phyloP scores from a whole-genome alignment of 2,888 invertebrate species.

The Conchocele bisecta region DNA sequence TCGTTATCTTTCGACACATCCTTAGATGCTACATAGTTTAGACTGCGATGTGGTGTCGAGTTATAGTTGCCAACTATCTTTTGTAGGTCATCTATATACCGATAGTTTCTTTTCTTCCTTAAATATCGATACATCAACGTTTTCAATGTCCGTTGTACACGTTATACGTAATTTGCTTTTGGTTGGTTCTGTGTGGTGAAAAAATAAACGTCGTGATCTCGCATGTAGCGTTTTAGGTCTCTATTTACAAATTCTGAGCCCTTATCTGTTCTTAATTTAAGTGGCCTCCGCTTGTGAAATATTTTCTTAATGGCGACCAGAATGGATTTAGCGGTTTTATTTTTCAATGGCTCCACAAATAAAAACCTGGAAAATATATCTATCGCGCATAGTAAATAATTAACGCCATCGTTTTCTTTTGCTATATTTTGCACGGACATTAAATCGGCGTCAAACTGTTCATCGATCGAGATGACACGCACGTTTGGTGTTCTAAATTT shows the following conservation, averaged over 20 bases:
- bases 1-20: conserved; percentile 9
- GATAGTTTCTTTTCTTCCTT: conserved; percentile 2
- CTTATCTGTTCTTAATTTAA: not conserved
- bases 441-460: too few species aligned
- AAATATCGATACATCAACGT: conserved; percentile 1
- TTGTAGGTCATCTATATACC: conserved; percentile 15
- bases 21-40: not conserved
- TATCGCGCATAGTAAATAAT: too few species aligned
- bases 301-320: too few species aligned
- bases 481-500: too few species aligned
- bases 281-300: too few species aligned
- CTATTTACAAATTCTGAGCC: conserved; percentile 6
- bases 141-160: conserved; percentile 2
- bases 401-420: too few species aligned
- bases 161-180: too few species aligned
- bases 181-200: conserved; percentile 7
- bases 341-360: too few species aligned
- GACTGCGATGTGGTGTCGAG: conserved; percentile 6
- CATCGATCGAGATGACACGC: too few species aligned
- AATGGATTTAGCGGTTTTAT: too few species aligned
- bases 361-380: too few species aligned
- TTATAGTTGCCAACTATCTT: conserved; percentile 9
- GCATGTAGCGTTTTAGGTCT: not conserved
- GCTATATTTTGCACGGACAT: too few species aligned
- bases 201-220: not conserved